Evolutionary conservation across 2,797 vertebrate genomes (phyloP), one percentile per base, ranked within the genome.

Genomic region (Caiman crocodilus): DNA sequence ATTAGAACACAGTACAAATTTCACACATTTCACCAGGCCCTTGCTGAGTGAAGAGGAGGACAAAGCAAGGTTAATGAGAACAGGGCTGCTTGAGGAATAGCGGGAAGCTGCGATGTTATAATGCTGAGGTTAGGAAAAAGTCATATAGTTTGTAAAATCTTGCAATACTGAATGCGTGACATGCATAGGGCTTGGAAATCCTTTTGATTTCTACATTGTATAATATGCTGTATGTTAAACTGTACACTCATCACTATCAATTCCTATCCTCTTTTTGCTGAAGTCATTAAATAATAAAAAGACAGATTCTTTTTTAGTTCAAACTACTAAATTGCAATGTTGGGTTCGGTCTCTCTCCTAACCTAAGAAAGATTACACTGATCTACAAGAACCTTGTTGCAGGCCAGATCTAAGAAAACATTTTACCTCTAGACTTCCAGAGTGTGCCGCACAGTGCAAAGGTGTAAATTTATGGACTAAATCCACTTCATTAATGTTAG

Each of bases 381-480:
- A 63, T 3, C 10, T 15, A 23, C 0, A 91, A 74, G 76, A 90
- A 61, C 11, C n/a, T 85, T 56, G 56, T 55, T 30, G 28, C 58
- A 35, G 12, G 42, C 67, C 9, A 69, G 79, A 28, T 74, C 4
- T 55, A 64, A 71, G 9, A 26, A 2, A 77, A 50, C 18, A 28
- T 35, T 95, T 97, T 97, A 98, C 98, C 98, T 98, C 98, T 94
- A 98, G 92, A 87, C 98, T 98, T 88, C 98, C 98, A 21, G 97
- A 97, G 92, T 98, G 98, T 15, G 98, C 98, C 84, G 98, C 98
- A 96, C 97, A 98, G 58, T 98, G 98, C 90, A 98, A 95, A 1
- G 97, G 98, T 30, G 97, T 98, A 91, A 98, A 98, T 74, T 96
- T 97, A 91, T 98, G 97, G 59, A 97, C 88, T 61, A 76, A 75